Evolutionary conservation across 1,140 invertebrate species (phyloP), one percentile per base, ranked within the genome.

Genomic region (Phymastichus coffea): DNA sequence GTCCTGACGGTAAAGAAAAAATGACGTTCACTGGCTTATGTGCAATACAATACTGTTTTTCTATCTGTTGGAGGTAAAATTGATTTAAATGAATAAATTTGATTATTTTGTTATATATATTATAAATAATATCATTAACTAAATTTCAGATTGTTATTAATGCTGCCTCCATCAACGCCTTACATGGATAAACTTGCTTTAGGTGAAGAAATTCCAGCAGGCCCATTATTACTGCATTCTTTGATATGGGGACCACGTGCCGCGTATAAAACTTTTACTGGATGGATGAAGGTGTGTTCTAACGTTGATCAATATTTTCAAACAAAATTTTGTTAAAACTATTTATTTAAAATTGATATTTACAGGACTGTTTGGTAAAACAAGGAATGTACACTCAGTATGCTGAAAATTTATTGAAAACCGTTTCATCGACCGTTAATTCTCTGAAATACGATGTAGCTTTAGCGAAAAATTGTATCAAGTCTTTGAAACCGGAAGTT

Each of bases 41-140:
- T 67, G 88, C 91, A 4, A 88, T 93, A 56, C 92, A 97, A 66
- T 97, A 97, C 77, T 95, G 94, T 71, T 95, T 97, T 68, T 88
- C 87, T 40, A 86, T 93, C 41, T 87, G 87, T 64, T 95, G 92
- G 91, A 86, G 90, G 86, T 87, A 74, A 66, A 7, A 33, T 44
- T 30, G 9, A 20, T 48, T 48, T 41, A 20, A 37, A 35, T 40
- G 7, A 53, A 28, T 53, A 40, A 28, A 17, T 12, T 33, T 33
- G 17, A 35, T 10, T 22, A 57, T 20, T 37, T 17, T 20, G 25
- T 47, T 38, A 3, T 23, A 26, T 14, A 38, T 8, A 44, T 56
- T 47, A 37, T 26, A 28, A 17, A 38, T 52, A 52, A 52, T 26
- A 30, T 22, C 43, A 26, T 46, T 49, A 30, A 19, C 43, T 59